These are phyloP conservation scores for Drosophila grimshawi DNA, from an alignment of 1,140 invertebrate genomes.

Conservation along the genomic window DNA sequence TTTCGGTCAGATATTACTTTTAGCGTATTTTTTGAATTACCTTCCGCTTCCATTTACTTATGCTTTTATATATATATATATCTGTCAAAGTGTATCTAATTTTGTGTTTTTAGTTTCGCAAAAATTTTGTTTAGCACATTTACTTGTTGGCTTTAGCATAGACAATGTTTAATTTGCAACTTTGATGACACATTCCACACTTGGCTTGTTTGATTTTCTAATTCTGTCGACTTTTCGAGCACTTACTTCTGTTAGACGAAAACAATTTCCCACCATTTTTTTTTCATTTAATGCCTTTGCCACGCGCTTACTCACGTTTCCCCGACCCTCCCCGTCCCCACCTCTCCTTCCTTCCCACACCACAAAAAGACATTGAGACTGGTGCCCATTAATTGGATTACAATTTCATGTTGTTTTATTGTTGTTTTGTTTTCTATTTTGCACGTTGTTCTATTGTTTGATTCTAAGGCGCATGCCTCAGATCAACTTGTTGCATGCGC, in stretches of 20 bases:
- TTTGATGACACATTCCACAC: constrained; percentile 52
- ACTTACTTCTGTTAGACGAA: neutral
- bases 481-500: constrained; percentile 65
- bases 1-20: no score
- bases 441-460: constrained; percentile 52
- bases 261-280: constrained; percentile 7
- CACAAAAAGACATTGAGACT: constrained; percentile 44
- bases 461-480: constrained; percentile 41
- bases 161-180: constrained; percentile 35
- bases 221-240: neutral
- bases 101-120: constrained; percentile 22
- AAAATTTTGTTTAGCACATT: neutral
- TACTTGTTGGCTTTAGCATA: neutral
- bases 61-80: constrained; percentile 38
- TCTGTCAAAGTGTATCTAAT: neutral
- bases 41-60: constrained; percentile 39
- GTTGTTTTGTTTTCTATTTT: constrained; percentile 32
- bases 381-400: constrained; percentile 74
- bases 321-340: neutral
- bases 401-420: constrained; percentile 46
- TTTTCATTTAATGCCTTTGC: constrained; percentile 29
- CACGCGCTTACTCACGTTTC: constrained; percentile 29
- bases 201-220: constrained; percentile 19
- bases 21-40: neutral
- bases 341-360: no score